Evolutionary conservation across 2,113 vertebrate genomes (phyloP).

Genomic region (Acinonyx jubatus): DNA sequence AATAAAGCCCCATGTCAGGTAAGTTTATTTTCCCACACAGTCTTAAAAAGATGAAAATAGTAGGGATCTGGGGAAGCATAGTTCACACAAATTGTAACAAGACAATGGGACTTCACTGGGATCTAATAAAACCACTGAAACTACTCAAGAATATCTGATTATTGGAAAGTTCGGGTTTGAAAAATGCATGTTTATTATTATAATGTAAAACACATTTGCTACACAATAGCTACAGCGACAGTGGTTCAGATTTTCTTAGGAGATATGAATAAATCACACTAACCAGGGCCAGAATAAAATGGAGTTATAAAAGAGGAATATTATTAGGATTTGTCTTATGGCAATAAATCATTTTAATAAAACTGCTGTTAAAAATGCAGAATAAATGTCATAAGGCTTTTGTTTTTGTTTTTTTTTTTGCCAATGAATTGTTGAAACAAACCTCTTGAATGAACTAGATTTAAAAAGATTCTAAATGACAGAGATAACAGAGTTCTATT

Average conservation of each 20-base stretch:
- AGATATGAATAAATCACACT: conserved; percentile 50
- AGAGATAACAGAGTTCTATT: neutral
- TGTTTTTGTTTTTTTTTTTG: neutral
- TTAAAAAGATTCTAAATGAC: conserved; percentile 5
- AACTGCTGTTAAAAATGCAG: conserved; percentile 27
- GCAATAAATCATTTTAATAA: conserved; percentile 60
- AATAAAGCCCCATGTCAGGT: neutral
- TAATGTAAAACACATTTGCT: conserved; percentile 41
- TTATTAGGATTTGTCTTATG: conserved; percentile 45
- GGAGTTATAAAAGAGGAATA: neutral
- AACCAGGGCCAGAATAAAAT: neutral
- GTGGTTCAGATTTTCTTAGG: conserved; percentile 3
- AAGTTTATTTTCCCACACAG: neutral
- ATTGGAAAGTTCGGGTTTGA: conserved; percentile 17
- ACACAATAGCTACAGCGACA: neutral
- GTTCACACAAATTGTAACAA: neutral
- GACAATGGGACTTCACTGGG: conserved; percentile 33
- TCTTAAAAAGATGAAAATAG: neutral
- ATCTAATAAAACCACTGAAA: conserved; percentile 16
- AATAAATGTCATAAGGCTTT: neutral
- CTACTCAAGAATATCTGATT: conserved; percentile 50
- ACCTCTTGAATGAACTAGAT: neutral
- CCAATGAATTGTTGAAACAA: neutral
- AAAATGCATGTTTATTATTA: conserved; percentile 53
- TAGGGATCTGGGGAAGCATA: neutral